Percentiles rank a stretch among this genome's conserved stretches.
Conservation (phyloP, 2,113 vertebrate species). For the Xenopus tropicalis region UCB_Xtro_10.0 CM004446.2:111877001-111877500, state of each 20-base stretch:
- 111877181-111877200: conserved; percentile 79
- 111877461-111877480: too few relatives aligned
- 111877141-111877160: neutral
- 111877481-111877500: too few relatives aligned
- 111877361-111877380: conserved; percentile 13
- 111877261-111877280: conserved; percentile 34
- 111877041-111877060: too few relatives aligned
- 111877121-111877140: neutral
- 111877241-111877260: conserved; percentile 45
- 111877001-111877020: too few relatives aligned
- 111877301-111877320: neutral
- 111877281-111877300: conserved; percentile 24
- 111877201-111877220: conserved; percentile 70
- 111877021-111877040: too few relatives aligned
- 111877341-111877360: conserved; percentile 16
- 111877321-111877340: conserved; percentile 9
- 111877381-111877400: neutral
- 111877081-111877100: too few relatives aligned
- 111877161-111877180: conserved; percentile 88
- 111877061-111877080: too few relatives aligned
- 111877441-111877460: too few relatives aligned
- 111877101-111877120: neutral
- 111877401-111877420: too few relatives aligned
- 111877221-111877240: conserved; percentile 76
- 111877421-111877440: too few relatives aligned